Evolutionary conservation across 1,140 invertebrate genomes (phyloP).

Genomic region (Saccostrea glomerata): DNA sequence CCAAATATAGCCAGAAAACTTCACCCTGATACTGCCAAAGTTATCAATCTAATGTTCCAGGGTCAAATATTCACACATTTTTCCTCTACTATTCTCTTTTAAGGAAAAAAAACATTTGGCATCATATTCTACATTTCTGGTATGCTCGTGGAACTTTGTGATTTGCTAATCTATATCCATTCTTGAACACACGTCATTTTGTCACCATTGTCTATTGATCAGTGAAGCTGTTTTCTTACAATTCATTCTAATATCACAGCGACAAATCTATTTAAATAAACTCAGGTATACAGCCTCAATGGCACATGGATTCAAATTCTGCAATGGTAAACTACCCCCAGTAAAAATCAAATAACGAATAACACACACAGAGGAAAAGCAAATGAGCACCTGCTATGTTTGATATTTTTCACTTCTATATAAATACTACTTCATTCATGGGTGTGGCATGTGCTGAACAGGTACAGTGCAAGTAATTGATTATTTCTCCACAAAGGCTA

Average conservation of each 20-base stretch:
- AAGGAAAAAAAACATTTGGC: not conserved
- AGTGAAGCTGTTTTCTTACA: slow-evolving; percentile 9
- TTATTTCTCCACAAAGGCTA: slow-evolving; percentile 6
- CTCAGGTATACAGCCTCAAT: slow-evolving; percentile 3
- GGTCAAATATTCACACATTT: not conserved
- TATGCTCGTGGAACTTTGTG: not conserved
- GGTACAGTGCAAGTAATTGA: not conserved
- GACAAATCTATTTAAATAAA: slow-evolving; percentile 3
- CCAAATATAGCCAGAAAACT: not conserved
- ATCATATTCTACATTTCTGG: not conserved
- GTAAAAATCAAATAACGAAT: not conserved
- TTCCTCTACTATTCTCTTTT: not conserved
- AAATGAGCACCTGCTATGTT: not conserved
- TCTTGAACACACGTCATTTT: not conserved
- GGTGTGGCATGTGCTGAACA: not conserved
- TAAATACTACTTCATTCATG: not conserved
- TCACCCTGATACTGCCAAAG: not conserved
- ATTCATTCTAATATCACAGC: slow-evolving; percentile 15
- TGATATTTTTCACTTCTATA: not conserved
- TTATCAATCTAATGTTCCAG: not conserved
- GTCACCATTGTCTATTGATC: slow-evolving; percentile 15
- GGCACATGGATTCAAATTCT: not conserved
- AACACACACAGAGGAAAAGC: not conserved
- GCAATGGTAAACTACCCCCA: not conserved
- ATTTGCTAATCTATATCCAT: not conserved